A percentile compares a stretch with the other conserved stretches of the same genome.
phyloP scores from a whole-genome alignment of 1,140 invertebrate genomes.

The Phthorimaea operculella region DNA sequence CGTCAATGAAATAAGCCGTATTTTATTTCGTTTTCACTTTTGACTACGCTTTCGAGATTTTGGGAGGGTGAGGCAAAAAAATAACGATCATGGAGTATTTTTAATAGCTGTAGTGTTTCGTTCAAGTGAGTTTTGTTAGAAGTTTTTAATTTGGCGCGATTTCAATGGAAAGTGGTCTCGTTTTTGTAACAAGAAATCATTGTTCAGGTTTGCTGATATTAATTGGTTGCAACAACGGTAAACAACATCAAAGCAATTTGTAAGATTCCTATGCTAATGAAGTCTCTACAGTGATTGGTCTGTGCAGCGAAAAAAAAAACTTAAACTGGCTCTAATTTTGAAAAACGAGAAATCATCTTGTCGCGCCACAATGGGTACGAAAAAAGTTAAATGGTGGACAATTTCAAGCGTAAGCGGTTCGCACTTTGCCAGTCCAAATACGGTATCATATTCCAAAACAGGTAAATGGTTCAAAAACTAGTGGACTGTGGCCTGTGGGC shows the following conservation, averaged over 20 bases:
- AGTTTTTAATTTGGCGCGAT: too few species aligned
- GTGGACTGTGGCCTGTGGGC: not conserved
- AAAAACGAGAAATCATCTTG: too few species aligned
- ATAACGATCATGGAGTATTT: not conserved
- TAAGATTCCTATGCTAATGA: too few species aligned
- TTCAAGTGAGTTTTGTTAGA: too few species aligned
- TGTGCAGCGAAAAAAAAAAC: too few species aligned
- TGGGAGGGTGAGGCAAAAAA: slow-evolving; percentile 5
- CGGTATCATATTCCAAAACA: slow-evolving; percentile 3
- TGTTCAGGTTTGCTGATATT: not conserved
- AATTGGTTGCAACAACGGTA: not conserved
- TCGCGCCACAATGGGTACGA: not conserved
- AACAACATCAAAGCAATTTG: not conserved
- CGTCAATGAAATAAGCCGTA: slow-evolving; percentile 63
- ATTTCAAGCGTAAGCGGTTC: not conserved
- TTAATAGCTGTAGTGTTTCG: not conserved
- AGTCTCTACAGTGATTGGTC: too few species aligned
- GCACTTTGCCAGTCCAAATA: slow-evolving; percentile 1
- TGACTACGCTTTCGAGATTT: slow-evolving; percentile 49
- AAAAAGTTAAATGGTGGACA: not conserved
- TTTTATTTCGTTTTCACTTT: slow-evolving; percentile 61
- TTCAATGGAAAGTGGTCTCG: too few species aligned
- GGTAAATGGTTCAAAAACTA: slow-evolving; percentile 3
- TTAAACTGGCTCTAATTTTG: too few species aligned
- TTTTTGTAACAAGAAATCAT: not conserved